phyloP scores from a whole-genome alignment of 1,140 invertebrate species.

The Tribolium castaneum region DNA sequence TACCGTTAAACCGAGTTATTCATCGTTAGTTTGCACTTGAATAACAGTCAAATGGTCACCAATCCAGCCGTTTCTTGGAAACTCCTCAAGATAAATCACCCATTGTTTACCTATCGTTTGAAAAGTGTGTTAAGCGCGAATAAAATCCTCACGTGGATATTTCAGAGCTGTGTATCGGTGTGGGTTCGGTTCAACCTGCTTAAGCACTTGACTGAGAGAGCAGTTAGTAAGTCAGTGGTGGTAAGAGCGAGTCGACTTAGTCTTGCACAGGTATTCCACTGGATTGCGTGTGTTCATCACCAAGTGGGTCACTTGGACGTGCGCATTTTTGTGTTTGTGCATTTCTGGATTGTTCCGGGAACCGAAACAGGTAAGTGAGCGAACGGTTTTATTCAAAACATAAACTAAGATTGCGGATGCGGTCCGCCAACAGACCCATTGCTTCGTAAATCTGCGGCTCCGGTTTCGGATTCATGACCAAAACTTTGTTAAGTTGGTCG shows the following conservation, averaged over 20 bases:
- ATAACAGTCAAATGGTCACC: background rate
- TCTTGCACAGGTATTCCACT: slow-evolving; percentile 11
- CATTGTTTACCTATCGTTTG: slow-evolving; percentile 25
- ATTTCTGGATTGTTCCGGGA: slow-evolving; percentile 18
- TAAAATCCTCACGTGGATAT: slow-evolving; percentile 20
- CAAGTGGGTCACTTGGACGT: slow-evolving; percentile 30
- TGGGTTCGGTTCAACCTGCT: slow-evolving; percentile 37
- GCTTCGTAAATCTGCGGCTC: slow-evolving; percentile 86
- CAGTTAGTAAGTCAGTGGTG: slow-evolving; percentile 42
- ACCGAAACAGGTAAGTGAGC: background rate
- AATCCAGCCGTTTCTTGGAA: slow-evolving; percentile 14
- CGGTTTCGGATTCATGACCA: slow-evolving; percentile 85
- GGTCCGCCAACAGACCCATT: slow-evolving; percentile 70
- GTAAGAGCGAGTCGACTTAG: slow-evolving; percentile 24
- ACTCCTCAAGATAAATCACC: slow-evolving; percentile 24
- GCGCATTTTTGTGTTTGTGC: slow-evolving; percentile 13
- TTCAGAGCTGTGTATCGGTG: slow-evolving; percentile 2
- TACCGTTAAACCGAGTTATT: background rate
- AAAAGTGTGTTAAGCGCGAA: slow-evolving; percentile 30
- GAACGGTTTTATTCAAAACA: background rate
- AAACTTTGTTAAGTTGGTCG: slow-evolving; percentile 94
- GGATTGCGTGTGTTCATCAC: slow-evolving; percentile 15
- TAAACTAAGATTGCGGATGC: slow-evolving; percentile 9
- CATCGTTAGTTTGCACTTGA: background rate
- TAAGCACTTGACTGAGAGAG: slow-evolving; percentile 36